Conservation (phyloP, 1,140 invertebrate species). For the Homarus americanus region DNA sequence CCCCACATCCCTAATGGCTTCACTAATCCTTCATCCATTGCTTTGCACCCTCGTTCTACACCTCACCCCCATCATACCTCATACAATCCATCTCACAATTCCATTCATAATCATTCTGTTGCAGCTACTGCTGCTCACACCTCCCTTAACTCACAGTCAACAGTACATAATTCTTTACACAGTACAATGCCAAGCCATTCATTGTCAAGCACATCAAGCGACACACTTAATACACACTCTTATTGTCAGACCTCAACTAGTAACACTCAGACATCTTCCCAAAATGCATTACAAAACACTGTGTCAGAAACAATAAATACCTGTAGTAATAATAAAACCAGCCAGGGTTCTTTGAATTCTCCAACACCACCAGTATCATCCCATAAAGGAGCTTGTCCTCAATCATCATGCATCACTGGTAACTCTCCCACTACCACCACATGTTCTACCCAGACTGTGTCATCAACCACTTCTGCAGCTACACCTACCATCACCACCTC, state of each 20-base stretch:
- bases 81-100: constrained; percentile 21
- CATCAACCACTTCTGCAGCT: neutral
- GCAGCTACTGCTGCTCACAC: neutral
- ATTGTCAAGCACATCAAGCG: neutral
- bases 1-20: constrained; percentile 58
- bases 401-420: neutral
- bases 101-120: constrained; percentile 24
- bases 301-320: neutral
- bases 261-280: neutral
- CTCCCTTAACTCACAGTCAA: constrained; percentile 16
- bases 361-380: neutral
- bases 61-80: constrained; percentile 18
- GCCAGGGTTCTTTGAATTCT: neutral
- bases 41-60: constrained; percentile 24
- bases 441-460: neutral
- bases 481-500: neutral
- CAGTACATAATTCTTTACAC: constrained; percentile 21
- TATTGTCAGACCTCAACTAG: neutral
- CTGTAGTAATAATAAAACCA: constrained; percentile 7
- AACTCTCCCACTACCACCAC: neutral
- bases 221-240: neutral
- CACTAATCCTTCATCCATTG: constrained; percentile 37
- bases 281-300: neutral
- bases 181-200: constrained; percentile 31
- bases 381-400: constrained; percentile 10